phyloP scores from a whole-genome alignment of 1,140 invertebrate species.

The Drosophila repleta region DNA sequence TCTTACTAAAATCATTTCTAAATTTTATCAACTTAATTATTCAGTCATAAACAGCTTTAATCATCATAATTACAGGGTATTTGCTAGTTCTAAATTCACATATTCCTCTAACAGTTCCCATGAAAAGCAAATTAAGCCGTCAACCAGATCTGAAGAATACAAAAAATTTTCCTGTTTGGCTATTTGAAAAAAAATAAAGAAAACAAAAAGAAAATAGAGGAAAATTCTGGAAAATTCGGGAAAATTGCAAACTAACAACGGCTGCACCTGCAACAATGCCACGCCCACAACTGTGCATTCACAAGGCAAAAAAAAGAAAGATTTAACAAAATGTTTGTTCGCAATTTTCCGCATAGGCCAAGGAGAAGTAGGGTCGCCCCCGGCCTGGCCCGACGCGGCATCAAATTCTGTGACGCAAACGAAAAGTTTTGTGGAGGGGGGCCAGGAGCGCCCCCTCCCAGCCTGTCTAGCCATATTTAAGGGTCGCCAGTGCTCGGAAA shows the following conservation, averaged over 20 bases:
- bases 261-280: conserved; percentile 62
- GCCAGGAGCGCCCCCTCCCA: too few relatives aligned
- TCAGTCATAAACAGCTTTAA: neutral
- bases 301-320: conserved; percentile 19
- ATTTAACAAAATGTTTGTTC: conserved; percentile 64
- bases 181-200: conserved; percentile 12
- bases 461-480: conserved; percentile 42
- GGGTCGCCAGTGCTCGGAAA: conserved; percentile 27
- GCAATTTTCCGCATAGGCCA: conserved; percentile 30
- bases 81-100: neutral
- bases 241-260: conserved; percentile 46
- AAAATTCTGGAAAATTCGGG: neutral
- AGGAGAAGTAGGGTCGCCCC: neutral
- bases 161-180: conserved; percentile 43
- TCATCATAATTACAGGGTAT: conserved; percentile 4
- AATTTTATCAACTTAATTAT: neutral
- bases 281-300: conserved; percentile 19
- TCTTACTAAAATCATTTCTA: neutral
- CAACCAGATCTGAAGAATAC: conserved; percentile 47
- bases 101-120: conserved; percentile 30
- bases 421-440: conserved; percentile 36
- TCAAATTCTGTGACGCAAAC: conserved; percentile 31
- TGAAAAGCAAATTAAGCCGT: conserved; percentile 77
- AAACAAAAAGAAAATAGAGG: too few relatives aligned
- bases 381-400: neutral